Percentiles rank a stretch among this genome's conserved stretches.
Conservation (phyloP, 2,888 invertebrate species). For the Mythimna impura region DNA sequence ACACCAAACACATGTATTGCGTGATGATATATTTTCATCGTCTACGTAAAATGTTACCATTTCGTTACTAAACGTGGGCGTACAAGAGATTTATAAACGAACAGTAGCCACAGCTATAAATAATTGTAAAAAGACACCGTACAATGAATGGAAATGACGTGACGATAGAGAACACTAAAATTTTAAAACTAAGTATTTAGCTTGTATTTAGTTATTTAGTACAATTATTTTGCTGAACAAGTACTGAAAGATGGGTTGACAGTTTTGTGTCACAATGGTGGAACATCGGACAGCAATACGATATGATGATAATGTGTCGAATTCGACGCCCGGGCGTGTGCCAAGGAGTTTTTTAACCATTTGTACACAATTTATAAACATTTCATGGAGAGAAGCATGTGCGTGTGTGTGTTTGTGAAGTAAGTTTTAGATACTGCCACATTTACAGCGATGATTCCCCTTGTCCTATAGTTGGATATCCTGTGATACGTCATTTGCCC, state of each 20-base stretch:
- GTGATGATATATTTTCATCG: constrained; percentile 64
- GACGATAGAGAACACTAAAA: constrained; percentile 18
- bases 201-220: too few species aligned
- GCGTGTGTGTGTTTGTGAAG: constrained; percentile 6
- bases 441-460: constrained; percentile 41
- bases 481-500: constrained; percentile 16
- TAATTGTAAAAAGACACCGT: constrained; percentile 65
- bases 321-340: constrained; percentile 37
- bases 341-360: constrained; percentile 50
- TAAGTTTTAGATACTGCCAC: constrained; percentile 15
- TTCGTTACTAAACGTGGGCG: constrained; percentile 65
- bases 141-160: constrained; percentile 62
- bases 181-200: background rate
- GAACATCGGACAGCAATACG: constrained; percentile 20
- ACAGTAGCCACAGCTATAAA: constrained; percentile 60
- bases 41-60: constrained; percentile 63
- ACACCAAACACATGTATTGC: constrained; percentile 47
- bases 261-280: constrained; percentile 24
- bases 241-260: constrained; percentile 22
- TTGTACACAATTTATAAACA: constrained; percentile 54
- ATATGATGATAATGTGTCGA: constrained; percentile 41
- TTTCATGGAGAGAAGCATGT: constrained; percentile 19
- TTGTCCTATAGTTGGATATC: constrained; percentile 45
- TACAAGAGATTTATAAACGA: constrained; percentile 68
- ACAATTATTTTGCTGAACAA: constrained; percentile 15